Percentiles rank a stretch among this genome's conserved stretches.
phyloP scores from a whole-genome alignment of 1,140 invertebrate species.

The Heterodera schachtii region DNA sequence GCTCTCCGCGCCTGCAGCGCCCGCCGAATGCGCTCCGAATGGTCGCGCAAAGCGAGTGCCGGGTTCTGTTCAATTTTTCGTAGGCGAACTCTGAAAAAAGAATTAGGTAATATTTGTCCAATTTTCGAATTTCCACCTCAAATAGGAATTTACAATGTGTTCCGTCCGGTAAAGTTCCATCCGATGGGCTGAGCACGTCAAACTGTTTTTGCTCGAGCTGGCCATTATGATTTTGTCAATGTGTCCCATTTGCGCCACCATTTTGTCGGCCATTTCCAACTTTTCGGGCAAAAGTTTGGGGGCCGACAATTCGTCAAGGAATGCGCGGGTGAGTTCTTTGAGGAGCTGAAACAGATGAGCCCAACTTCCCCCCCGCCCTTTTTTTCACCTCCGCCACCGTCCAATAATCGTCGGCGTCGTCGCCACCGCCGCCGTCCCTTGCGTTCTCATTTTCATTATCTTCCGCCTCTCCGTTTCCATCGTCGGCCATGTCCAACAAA shows the following conservation, averaged over 20 bases:
- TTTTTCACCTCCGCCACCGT: neutral
- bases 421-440: neutral
- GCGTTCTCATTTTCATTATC: neutral
- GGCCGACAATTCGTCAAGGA: conserved; percentile 40
- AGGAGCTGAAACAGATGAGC: conserved; percentile 33
- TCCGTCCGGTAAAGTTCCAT: conserved; percentile 37
- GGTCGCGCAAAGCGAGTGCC: conserved; percentile 27
- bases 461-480: neutral
- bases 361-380: neutral
- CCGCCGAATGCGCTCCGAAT: conserved; percentile 25
- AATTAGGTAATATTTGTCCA: conserved; percentile 5
- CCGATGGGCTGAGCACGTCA: conserved; percentile 32
- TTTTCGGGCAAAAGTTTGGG: conserved; percentile 42
- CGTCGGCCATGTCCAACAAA: neutral
- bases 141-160: conserved; percentile 42
- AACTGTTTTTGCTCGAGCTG: conserved; percentile 35
- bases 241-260: conserved; percentile 41
- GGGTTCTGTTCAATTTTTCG: conserved; percentile 45
- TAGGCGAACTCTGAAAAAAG: conserved; percentile 27
- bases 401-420: neutral
- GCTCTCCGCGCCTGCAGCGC: neutral
- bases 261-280: conserved; percentile 38
- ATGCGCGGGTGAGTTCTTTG: conserved; percentile 41
- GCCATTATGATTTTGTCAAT: conserved; percentile 45
- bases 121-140: conserved; percentile 27